Conservation (phyloP, 2,797 vertebrate genomes). For the Sylvia borin region DNA sequence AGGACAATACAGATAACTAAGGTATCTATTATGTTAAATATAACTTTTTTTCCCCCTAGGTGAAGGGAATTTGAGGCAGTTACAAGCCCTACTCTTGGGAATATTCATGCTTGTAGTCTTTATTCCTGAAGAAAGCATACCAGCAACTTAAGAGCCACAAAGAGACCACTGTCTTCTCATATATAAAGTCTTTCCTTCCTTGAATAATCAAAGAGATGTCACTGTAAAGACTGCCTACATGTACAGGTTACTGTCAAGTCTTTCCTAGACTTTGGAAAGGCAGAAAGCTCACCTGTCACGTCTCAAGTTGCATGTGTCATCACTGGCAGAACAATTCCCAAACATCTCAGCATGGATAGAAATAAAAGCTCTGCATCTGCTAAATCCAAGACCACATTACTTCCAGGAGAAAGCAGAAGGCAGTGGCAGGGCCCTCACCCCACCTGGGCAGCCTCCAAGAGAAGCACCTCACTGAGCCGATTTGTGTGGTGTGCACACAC, state of each 20-base stretch:
- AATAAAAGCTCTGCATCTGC: not conserved
- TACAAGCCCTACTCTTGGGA: not conserved
- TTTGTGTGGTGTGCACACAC: fast-evolving
- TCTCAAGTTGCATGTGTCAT: not conserved
- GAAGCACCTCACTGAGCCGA: not conserved
- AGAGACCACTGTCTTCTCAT: not conserved
- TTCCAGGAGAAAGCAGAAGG: fast-evolving
- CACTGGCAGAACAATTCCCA: not conserved
- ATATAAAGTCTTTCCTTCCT: not conserved
- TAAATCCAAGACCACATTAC: not conserved
- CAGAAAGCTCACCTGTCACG: not conserved
- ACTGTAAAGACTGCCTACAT: not conserved
- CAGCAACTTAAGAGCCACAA: not conserved
- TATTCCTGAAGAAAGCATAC: not conserved
- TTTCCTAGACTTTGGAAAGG: not conserved
- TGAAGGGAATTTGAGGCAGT: not conserved
- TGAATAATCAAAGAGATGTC: not conserved
- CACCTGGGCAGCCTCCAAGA: not conserved
- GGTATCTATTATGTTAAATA: not conserved
- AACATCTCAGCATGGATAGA: not conserved
- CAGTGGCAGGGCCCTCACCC: not conserved
- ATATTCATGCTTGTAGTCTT: not conserved
- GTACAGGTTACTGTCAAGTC: not conserved
- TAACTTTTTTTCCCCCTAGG: fast-evolving
- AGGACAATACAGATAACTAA: not conserved